Conservation (phyloP, 1,140 invertebrate genomes). For the Pygmarrhopalites habei region DNA sequence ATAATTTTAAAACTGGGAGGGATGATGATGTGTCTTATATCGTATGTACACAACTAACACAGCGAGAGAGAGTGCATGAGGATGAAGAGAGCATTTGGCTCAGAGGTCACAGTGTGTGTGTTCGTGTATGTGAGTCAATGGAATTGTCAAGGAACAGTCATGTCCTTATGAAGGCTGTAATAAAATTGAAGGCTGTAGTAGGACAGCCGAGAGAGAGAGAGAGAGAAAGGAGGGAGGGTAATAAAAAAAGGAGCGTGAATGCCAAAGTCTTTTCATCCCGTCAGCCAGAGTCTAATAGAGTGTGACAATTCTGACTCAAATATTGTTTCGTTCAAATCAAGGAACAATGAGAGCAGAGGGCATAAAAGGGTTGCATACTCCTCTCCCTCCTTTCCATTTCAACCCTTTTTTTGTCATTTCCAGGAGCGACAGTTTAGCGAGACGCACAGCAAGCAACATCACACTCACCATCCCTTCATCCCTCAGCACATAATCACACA, state of each 20-base stretch:
- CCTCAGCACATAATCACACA: too few species aligned
- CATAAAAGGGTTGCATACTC: slow-evolving; percentile 24
- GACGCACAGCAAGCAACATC: slow-evolving; percentile 3
- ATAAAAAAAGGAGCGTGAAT: slow-evolving; percentile 18
- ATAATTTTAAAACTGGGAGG: too few species aligned
- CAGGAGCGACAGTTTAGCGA: slow-evolving; percentile 8
- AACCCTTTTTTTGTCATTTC: slow-evolving; percentile 23
- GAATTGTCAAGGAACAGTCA: too few species aligned
- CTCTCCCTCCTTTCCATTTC: slow-evolving; percentile 24
- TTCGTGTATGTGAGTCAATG: too few species aligned
- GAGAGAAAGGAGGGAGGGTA: not conserved
- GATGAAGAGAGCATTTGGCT: too few species aligned
- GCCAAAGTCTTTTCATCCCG: slow-evolving; percentile 22
- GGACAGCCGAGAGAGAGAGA: slow-evolving; percentile 9
- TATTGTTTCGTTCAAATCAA: slow-evolving; percentile 39
- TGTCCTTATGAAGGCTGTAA: too few species aligned
- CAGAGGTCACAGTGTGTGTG: too few species aligned
- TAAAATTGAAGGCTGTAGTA: slow-evolving; percentile 8
- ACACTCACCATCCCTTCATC: not conserved
- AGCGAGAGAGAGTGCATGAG: too few species aligned
- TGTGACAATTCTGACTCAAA: slow-evolving; percentile 41
- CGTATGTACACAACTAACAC: too few species aligned
- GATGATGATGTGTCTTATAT: too few species aligned
- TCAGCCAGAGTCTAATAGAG: slow-evolving; percentile 36
- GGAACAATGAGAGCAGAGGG: slow-evolving; percentile 19